phyloP scores from a whole-genome alignment of 2,113 vertebrate genomes.

The Synchiropus splendidus region DNA sequence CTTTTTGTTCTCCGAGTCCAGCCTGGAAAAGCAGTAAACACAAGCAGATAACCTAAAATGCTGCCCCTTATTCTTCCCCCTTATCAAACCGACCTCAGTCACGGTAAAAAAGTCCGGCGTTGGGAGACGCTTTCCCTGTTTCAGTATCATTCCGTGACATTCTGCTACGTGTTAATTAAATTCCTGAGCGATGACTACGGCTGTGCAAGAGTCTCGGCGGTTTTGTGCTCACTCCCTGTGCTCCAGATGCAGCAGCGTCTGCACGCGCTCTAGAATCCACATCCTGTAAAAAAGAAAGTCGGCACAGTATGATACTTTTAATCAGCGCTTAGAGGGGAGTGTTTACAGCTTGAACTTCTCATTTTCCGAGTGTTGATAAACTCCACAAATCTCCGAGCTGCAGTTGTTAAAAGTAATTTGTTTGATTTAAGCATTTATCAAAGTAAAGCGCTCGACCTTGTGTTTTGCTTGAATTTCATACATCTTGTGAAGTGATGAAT shows the following conservation, averaged over 20 bases:
- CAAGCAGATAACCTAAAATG: slow-evolving; percentile 1
- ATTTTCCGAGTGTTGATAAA: slow-evolving; percentile 32
- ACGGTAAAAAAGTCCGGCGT: no score
- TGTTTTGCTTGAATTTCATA: slow-evolving; percentile 1
- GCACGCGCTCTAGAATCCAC: slow-evolving; percentile 11
- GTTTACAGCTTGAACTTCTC: slow-evolving; percentile 28
- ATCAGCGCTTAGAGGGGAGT: slow-evolving; percentile 21
- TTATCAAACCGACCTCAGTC: no score
- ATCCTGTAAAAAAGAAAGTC: slow-evolving; percentile 10
- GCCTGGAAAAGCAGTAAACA: slow-evolving; percentile 1
- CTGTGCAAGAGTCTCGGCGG: slow-evolving; percentile 39
- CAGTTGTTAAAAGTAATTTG: slow-evolving; percentile 19
- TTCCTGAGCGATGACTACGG: slow-evolving; percentile 55
- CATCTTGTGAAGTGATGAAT: no score
- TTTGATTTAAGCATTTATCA: slow-evolving; percentile 9
- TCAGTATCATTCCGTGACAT: slow-evolving; percentile 34
- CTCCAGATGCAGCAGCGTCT: slow-evolving; percentile 38
- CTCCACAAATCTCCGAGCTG: slow-evolving; percentile 19
- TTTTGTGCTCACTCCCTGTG: slow-evolving; percentile 34
- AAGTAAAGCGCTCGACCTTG: no score
- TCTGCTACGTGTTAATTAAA: slow-evolving; percentile 56
- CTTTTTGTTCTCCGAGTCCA: slow-evolving; percentile 6
- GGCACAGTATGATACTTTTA: slow-evolving; percentile 17
- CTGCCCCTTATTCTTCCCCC: background rate
- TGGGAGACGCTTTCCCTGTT: slow-evolving; percentile 13